These are phyloP conservation scores for Psilanteris sp. DNA, from an alignment of 1,140 invertebrate species.

Conservation along the genomic window DNA sequence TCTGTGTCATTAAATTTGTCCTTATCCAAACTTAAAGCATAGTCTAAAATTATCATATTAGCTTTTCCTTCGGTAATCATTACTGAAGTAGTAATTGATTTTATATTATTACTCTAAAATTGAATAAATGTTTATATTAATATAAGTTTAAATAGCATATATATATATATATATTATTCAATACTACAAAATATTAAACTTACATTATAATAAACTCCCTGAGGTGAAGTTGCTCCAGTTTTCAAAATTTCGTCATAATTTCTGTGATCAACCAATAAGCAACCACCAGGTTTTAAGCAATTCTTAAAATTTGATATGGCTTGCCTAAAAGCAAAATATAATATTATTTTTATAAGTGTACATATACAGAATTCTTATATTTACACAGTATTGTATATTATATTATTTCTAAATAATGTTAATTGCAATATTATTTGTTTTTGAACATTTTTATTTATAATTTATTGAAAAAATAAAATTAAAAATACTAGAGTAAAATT, in stretches of 20 bases:
- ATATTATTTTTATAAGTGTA: too few species aligned
- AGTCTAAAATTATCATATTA: conserved; percentile 88
- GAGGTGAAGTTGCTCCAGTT: conserved; percentile 85
- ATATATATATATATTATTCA: too few species aligned
- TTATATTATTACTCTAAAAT: conserved; percentile 87
- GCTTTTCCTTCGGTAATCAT: conserved; percentile 87
- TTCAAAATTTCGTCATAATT: conserved; percentile 92
- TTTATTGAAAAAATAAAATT: too few species aligned
- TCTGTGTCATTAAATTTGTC: conserved; percentile 65
- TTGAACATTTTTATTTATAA: too few species aligned
- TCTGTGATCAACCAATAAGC: conserved; percentile 91
- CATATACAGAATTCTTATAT: too few species aligned
- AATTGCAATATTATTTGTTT: too few species aligned
- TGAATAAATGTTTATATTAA: conserved; percentile 46
- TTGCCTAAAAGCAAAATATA: conserved; percentile 71
- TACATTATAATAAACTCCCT: conserved; percentile 94
- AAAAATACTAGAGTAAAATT: too few species aligned
- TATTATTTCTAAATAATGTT: too few species aligned
- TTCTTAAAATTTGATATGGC: conserved; percentile 88
- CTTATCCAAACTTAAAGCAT: conserved; percentile 83
- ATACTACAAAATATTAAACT: too few species aligned
- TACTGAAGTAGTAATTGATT: conserved; percentile 90
- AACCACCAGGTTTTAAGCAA: conserved; percentile 90
- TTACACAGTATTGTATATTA: too few species aligned
- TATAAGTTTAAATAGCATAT: too few species aligned